Conservation (phyloP, 2,113 vertebrate species). For the Xiphorhynchus elegans region DNA sequence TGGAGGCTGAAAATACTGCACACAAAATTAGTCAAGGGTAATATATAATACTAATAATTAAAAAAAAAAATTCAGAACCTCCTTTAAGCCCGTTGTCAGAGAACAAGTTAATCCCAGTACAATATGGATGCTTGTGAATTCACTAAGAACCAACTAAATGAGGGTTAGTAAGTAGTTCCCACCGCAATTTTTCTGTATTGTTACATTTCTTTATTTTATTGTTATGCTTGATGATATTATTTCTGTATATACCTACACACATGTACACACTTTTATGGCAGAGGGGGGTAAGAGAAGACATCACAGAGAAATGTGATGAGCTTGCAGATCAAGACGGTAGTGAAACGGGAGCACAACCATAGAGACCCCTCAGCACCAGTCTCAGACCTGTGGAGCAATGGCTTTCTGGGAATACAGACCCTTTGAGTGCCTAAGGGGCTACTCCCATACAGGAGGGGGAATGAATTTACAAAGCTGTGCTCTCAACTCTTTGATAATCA, state of each 20-base stretch:
- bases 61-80: not conserved
- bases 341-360: accelerated
- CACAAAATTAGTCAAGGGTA: not conserved
- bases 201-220: not conserved
- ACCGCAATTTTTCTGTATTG: not conserved
- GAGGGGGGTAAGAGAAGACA: not conserved
- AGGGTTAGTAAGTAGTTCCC: not conserved
- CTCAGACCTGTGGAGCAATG: not conserved
- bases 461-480: not conserved
- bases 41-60: not conserved
- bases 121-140: not conserved
- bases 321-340: not conserved
- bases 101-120: not conserved
- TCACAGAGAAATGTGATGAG: not conserved
- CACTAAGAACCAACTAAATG: not conserved
- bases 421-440: accelerated
- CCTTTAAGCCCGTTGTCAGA: not conserved
- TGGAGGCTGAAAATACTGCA: not conserved
- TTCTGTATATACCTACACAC: not conserved
- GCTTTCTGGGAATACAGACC: not conserved
- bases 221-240: not conserved
- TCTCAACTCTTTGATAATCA: not conserved
- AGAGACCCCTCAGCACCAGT: not conserved
- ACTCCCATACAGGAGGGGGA: not conserved
- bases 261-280: not conserved